A percentile compares a stretch with the other conserved stretches of the same genome.
These are phyloP conservation scores for Salpingus planirostris DNA, from an alignment of 2,888 invertebrate genomes.

Conservation along the genomic window DNA sequence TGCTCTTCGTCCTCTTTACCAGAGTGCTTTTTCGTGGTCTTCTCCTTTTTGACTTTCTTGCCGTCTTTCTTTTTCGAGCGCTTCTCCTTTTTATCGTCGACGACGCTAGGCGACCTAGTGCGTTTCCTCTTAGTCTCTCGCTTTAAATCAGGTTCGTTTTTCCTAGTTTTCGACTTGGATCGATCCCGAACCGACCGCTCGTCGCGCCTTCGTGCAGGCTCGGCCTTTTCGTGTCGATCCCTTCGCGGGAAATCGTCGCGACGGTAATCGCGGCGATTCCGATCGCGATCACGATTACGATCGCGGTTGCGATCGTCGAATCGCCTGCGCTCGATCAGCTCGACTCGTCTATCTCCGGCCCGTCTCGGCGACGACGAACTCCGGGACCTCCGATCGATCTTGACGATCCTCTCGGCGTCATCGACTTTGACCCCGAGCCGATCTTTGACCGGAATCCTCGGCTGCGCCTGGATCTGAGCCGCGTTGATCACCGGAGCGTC, in stretches of 20 bases:
- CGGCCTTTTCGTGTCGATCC: conserved; percentile 4
- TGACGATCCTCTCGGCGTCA: conserved; percentile 49
- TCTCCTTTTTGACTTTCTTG: conserved; percentile 15
- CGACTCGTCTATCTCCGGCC: conserved; percentile 37
- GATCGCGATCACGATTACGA: conserved; percentile 33
- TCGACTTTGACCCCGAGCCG: conserved; percentile 70
- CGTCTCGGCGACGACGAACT: conserved; percentile 47
- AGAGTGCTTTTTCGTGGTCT: conserved; percentile 7
- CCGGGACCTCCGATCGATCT: conserved; percentile 41
- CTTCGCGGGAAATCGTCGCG: conserved; percentile 18
- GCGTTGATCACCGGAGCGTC: conserved; percentile 22
- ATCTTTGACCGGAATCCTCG: conserved; percentile 69
- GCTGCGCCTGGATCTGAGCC: conserved; percentile 55
- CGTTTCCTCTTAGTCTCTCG: no score
- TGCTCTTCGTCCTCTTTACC: conserved; percentile 19
- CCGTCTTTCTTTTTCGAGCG: conserved; percentile 11
- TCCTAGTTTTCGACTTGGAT: conserved; percentile 2
- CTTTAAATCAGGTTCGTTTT: no score
- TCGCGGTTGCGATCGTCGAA: conserved; percentile 22
- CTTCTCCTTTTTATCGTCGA: neutral
- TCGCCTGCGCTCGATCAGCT: conserved; percentile 27
- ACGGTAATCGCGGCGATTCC: conserved; percentile 32
- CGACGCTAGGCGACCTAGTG: neutral
- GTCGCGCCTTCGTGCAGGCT: no score
- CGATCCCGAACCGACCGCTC: no score